Conservation (phyloP, 2,888 invertebrate species). For the Oithona nana region DNA sequence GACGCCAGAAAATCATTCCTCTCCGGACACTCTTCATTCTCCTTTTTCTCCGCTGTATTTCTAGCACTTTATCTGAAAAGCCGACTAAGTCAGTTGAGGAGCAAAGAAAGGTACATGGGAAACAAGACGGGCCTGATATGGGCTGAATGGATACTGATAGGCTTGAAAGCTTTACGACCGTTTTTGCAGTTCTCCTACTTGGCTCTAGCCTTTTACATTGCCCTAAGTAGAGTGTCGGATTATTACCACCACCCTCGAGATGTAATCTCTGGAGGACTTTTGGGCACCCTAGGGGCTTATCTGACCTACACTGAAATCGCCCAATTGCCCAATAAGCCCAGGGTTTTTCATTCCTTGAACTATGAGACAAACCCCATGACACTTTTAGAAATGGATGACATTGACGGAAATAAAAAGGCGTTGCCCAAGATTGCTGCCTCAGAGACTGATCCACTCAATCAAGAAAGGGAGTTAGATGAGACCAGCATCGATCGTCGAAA, state of each 20-base stretch:
- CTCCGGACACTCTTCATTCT: constrained; percentile 17
- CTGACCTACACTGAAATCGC: no score
- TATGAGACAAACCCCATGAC: no score
- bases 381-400: no score
- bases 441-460: no score
- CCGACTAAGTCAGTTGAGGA: neutral
- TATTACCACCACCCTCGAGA: constrained; percentile 15
- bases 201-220: constrained; percentile 10
- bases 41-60: constrained; percentile 14
- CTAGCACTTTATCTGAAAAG: constrained; percentile 8
- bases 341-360: no score
- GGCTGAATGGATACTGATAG: neutral
- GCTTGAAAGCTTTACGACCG: constrained; percentile 4
- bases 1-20: constrained; percentile 14
- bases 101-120: neutral
- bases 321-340: no score
- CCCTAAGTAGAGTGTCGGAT: constrained; percentile 6
- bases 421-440: no score
- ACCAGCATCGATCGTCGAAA: no score
- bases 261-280: constrained; percentile 9
- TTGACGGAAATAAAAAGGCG: no score
- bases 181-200: constrained; percentile 14
- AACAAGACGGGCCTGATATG: no score
- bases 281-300: no score
- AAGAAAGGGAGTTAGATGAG: no score